A percentile compares a stretch with the other conserved stretches of the same genome.
Conservation (phyloP, 1,140 invertebrate genomes). For the Brachionus plicatilis region DNA sequence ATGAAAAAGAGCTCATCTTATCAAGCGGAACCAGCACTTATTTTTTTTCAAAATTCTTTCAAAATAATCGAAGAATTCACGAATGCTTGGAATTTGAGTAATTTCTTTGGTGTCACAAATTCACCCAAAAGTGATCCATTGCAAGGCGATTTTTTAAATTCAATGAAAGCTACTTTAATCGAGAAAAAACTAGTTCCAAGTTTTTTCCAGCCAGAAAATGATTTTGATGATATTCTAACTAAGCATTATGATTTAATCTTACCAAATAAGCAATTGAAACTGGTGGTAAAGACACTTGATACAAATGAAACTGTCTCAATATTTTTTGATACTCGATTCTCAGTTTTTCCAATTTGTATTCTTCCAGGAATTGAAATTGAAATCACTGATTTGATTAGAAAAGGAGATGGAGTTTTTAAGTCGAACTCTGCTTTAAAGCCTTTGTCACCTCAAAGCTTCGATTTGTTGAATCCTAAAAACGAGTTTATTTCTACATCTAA, state of each 20-base stretch:
- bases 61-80: not conserved
- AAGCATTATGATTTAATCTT: constrained; percentile 24
- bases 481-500: not conserved
- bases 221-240: not conserved
- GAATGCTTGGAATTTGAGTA: not conserved
- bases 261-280: constrained; percentile 28
- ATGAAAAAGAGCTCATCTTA: not conserved
- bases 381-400: constrained; percentile 8
- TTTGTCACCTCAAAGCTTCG: not conserved
- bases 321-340: constrained; percentile 27
- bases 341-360: not conserved
- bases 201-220: not conserved
- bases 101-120: not conserved
- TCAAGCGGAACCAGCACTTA: not conserved
- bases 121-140: not conserved
- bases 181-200: not conserved
- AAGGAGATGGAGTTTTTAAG: not conserved
- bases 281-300: not conserved
- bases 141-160: not conserved
- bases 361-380: constrained; percentile 3
- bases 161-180: not conserved
- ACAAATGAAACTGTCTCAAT: not conserved
- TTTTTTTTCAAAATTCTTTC: not conserved
- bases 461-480: not conserved
- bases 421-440: not conserved